A percentile compares a stretch with the other conserved stretches of the same genome.
These are phyloP conservation scores for Mus musculus DNA, from an alignment of 2,113 vertebrate genomes.

Conservation along the genomic window GRCm39 chr9:51734001-51734500, in stretches of 20 bases:
- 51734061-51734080: neutral
- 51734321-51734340: neutral
- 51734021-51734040: neutral
- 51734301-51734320: neutral
- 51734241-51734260: neutral
- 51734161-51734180: neutral
- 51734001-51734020: neutral
- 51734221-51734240: conserved; percentile 21
- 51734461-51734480: conserved; percentile 1
- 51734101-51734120: neutral
- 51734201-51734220: neutral
- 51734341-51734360: conserved; percentile 8
- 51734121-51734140: neutral
- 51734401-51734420: neutral
- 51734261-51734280: neutral
- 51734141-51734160: neutral
- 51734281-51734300: neutral
- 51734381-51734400: neutral
- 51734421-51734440: neutral
- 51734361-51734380: neutral
- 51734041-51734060: neutral
- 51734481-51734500: neutral
- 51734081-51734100: neutral
- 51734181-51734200: neutral
- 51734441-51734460: neutral